A percentile compares a stretch with the other conserved stretches of the same genome.
These are phyloP conservation scores for Dryobotodes eremita DNA, from an alignment of 2,888 invertebrate species.

Conservation along the genomic window DNA sequence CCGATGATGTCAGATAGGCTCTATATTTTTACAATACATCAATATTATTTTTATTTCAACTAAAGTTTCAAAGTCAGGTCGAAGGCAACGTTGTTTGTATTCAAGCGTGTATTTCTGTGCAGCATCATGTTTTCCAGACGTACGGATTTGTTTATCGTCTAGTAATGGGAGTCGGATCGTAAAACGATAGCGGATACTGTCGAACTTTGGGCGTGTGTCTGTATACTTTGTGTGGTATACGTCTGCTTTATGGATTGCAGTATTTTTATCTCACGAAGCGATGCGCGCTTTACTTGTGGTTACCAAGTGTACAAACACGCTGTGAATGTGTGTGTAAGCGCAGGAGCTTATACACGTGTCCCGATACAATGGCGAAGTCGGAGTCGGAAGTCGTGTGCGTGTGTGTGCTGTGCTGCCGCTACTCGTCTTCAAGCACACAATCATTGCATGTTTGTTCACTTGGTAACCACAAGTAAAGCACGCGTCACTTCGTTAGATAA, in stretches of 20 bases:
- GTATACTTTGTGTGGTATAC: slow-evolving; percentile 71
- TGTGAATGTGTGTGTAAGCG: too few species aligned
- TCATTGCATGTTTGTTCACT: too few species aligned
- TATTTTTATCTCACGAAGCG: too few species aligned
- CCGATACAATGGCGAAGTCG: too few species aligned
- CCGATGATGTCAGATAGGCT: slow-evolving; percentile 61
- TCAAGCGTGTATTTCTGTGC: slow-evolving; percentile 82
- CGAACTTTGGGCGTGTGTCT: slow-evolving; percentile 74
- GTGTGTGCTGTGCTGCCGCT: too few species aligned
- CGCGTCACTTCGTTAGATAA: too few species aligned
- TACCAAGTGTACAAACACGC: too few species aligned
- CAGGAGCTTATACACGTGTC: too few species aligned
- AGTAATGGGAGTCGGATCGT: slow-evolving; percentile 80
- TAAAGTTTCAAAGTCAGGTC: slow-evolving; percentile 65
- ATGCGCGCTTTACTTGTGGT: too few species aligned
- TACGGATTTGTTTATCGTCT: slow-evolving; percentile 83
- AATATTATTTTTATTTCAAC: slow-evolving; percentile 59
- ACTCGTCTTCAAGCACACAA: too few species aligned
- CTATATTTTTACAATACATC: slow-evolving; percentile 51
- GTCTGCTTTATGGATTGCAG: slow-evolving; percentile 46
- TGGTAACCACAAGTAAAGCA: too few species aligned
- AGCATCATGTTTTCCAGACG: slow-evolving; percentile 79
- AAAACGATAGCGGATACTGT: slow-evolving; percentile 81
- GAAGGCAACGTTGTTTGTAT: slow-evolving; percentile 78
- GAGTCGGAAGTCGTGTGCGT: too few species aligned